Base-by-base conservation (phyloP, 2,113 vertebrate genomes). In the Trichomycterus rosablanca region DNA sequence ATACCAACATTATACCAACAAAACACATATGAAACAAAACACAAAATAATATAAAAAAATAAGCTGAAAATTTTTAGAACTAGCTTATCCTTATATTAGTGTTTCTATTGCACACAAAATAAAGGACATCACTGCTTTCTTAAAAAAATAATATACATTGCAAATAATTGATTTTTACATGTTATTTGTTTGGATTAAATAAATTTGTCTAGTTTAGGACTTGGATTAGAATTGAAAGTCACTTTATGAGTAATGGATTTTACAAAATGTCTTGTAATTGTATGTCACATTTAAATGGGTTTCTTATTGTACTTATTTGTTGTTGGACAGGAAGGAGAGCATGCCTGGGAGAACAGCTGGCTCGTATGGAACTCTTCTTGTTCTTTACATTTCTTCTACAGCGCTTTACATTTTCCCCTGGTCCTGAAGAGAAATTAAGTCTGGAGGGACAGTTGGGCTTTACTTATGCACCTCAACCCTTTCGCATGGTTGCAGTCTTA, bases 391-490 rank as follows among this genome's bases (percentile, higher is more conserved):
- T 46, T 8, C 11, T 74, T 19, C 35, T 74, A 3, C 87, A 90
- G 78, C 83, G 77, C 5, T 88, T 89, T 66, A 85, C 79, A 19
- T 67, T 90, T 70, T 81, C 57, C 15, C 15, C 66, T 0, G 71
- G 77, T 0, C 51, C 20, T 0, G 67, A 39, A 42, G 77, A 73
- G n/a, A 70, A 56, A 0, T 19, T 82, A 39, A 76, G 1, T 35
- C 1, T 75, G 9, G 14, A 78, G 5, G 6, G 15, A 12, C 6
- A 22, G n/a, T 0, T 55, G 0, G 70, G 77, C 2, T 0, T 78
- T 0, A 55, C 81, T 0, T 0, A 66, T 0, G 3, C 54, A 18
- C 88, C 88, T 0, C 4, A 1, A 4, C 67, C 54, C 14, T 76
- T 79, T 77, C 34, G 43, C 26, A 72, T 89, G 59, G 76, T 78